phyloP scores from a whole-genome alignment of 2,888 invertebrate species.

The Drosophila robusta region DNA sequence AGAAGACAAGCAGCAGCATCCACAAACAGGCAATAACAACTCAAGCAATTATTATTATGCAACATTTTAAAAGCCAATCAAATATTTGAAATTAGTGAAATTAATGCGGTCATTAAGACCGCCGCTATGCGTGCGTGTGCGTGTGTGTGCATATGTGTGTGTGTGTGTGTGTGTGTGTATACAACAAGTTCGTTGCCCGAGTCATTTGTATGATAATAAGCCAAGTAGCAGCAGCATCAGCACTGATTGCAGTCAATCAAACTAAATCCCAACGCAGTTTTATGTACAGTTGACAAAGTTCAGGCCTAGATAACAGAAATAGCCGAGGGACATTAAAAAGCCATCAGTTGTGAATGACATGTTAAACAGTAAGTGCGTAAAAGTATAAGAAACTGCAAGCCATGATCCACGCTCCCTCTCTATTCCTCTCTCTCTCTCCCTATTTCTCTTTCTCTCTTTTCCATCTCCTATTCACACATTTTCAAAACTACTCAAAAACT shows the following conservation, averaged over 20 bases:
- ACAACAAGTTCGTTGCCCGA: slow-evolving; percentile 57
- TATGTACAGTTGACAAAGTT: slow-evolving; percentile 13
- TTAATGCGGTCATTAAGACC: slow-evolving; percentile 42
- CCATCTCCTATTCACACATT: neutral
- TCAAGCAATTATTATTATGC: slow-evolving; percentile 44
- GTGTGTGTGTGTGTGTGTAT: slow-evolving; percentile 11
- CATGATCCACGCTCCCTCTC: neutral
- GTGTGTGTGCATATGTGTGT: slow-evolving; percentile 5
- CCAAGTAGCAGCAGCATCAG: slow-evolving; percentile 19
- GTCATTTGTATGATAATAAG: slow-evolving; percentile 57
- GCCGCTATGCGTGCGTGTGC: neutral
- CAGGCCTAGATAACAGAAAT: slow-evolving; percentile 4
- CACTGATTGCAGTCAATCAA: slow-evolving; percentile 32
- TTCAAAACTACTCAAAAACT: neutral
- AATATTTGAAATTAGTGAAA: slow-evolving; percentile 39
- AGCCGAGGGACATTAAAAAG: slow-evolving; percentile 26
- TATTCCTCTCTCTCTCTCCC: neutral
- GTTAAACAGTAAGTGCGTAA: neutral
- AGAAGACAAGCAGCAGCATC: slow-evolving; percentile 1
- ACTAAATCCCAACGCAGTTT: slow-evolving; percentile 29
- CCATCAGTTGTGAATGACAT: slow-evolving; percentile 26
- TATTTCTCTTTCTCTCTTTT: neutral
- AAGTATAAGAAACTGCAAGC: slow-evolving; percentile 2
- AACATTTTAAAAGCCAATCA: slow-evolving; percentile 31
- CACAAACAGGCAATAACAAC: slow-evolving; percentile 5